Percentiles rank a stretch among this genome's conserved stretches.
phyloP scores from a whole-genome alignment of 2,113 vertebrate genomes.

The Hyla sarda region DNA sequence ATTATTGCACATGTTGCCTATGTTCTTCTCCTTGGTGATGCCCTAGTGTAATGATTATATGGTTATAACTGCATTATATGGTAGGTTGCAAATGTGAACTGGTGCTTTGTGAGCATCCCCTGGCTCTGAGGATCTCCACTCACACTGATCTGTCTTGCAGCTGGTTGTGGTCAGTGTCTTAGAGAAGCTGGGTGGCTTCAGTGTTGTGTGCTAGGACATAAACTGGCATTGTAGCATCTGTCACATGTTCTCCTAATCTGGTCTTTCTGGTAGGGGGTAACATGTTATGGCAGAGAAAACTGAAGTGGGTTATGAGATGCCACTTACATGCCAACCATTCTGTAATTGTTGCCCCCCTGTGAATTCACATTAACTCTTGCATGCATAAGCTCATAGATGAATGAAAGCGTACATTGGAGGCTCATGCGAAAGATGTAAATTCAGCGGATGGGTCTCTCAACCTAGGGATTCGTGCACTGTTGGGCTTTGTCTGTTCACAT shows the following conservation, averaged over 20 bases:
- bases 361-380: conserved; percentile 34
- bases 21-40: background rate
- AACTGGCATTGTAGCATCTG: background rate
- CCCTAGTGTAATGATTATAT: background rate
- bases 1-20: background rate
- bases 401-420: conserved; percentile 10
- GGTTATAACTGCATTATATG: background rate
- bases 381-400: conserved; percentile 2
- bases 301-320: conserved; percentile 33
- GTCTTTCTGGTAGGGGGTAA: background rate
- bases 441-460: conserved; percentile 41
- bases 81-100: background rate
- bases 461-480: conserved; percentile 44
- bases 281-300: background rate
- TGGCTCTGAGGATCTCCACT: background rate
- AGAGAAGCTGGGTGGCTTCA: background rate
- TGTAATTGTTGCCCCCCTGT: conserved; percentile 47
- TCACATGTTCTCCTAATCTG: background rate
- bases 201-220: background rate
- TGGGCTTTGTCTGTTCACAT: conserved; percentile 54
- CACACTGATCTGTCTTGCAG: conserved; percentile 13
- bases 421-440: conserved; percentile 29
- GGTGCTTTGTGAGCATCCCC: background rate
- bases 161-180: conserved; percentile 30
- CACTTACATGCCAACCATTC: conserved; percentile 39